A percentile compares a stretch with the other conserved stretches of the same genome.
phyloP scores from a whole-genome alignment of 2,113 vertebrate species.

The Xenopus laevis region DNA sequence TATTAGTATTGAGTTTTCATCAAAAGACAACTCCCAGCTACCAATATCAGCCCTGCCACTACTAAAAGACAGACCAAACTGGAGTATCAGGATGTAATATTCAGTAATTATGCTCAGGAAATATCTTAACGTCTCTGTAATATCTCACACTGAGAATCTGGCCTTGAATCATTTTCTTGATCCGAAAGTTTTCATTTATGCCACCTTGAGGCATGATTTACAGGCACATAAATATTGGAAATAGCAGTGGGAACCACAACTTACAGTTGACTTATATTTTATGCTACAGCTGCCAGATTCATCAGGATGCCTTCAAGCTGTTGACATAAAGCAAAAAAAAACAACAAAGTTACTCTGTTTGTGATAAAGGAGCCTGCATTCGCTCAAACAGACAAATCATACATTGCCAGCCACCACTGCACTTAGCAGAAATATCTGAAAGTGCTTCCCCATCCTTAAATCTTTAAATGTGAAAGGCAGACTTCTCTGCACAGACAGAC shows the following conservation, averaged over 20 bases:
- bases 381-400: not conserved
- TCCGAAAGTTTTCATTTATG: not conserved
- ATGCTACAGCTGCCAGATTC: not conserved
- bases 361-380: not conserved
- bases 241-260: not conserved
- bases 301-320: not conserved
- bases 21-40: too few relatives aligned
- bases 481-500: too few relatives aligned
- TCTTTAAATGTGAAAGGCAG: too few relatives aligned
- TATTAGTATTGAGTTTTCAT: too few relatives aligned
- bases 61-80: too few relatives aligned
- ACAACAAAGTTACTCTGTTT: not conserved
- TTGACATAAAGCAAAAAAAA: conserved; percentile 5
- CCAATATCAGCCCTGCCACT: too few relatives aligned
- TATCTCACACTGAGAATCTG: not conserved
- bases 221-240: not conserved
- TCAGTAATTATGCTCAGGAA: not conserved
- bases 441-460: too few relatives aligned
- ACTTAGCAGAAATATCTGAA: not conserved
- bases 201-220: not conserved
- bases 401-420: not conserved
- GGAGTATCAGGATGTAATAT: not conserved
- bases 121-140: not conserved
- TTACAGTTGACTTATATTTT: conserved; percentile 2
- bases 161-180: not conserved